Evolutionary conservation across 2,797 vertebrate genomes (phyloP).

Genomic region (Chiroxiphia lanceolata): DNA sequence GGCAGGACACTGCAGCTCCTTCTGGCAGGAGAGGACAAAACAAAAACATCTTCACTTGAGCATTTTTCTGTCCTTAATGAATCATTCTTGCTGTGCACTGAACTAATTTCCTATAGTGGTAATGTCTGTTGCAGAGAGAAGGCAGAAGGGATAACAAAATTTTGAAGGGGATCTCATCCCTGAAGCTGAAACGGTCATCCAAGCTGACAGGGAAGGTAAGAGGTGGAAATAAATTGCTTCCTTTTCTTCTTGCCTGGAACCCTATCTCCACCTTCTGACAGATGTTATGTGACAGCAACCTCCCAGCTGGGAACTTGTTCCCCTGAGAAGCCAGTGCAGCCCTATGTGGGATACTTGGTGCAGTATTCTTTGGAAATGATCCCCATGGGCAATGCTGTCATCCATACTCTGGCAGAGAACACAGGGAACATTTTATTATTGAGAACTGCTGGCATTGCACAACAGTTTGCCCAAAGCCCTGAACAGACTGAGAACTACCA

Average conservation of each 20-base stretch:
- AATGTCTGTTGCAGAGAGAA: conserved; percentile 47
- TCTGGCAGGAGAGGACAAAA: not conserved
- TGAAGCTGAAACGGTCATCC: conserved; percentile 74
- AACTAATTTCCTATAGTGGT: not conserved
- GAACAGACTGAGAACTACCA: not conserved
- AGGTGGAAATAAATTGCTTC: not conserved
- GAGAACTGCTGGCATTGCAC: not conserved
- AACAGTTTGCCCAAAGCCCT: not conserved
- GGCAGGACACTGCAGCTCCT: not conserved
- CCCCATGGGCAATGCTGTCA: not conserved
- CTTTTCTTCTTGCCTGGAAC: not conserved
- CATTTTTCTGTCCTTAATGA: not conserved
- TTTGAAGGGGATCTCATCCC: conserved; percentile 69
- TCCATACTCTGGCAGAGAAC: not conserved
- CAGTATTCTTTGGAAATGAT: not conserved
- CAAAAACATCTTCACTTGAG: not conserved
- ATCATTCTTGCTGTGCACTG: not conserved
- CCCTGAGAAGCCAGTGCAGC: not conserved
- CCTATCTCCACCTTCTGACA: not conserved
- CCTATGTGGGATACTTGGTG: not conserved
- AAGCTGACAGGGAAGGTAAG: conserved; percentile 71
- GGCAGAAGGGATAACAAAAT: conserved; percentile 58
- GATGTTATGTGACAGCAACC: not conserved
- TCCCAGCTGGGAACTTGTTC: not conserved
- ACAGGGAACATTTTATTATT: not conserved